Percentiles rank a stretch among this genome's conserved stretches.
Evolutionary conservation across 2,797 vertebrate genomes (phyloP).

Genomic region (Cyprinodon diabolis): DNA sequence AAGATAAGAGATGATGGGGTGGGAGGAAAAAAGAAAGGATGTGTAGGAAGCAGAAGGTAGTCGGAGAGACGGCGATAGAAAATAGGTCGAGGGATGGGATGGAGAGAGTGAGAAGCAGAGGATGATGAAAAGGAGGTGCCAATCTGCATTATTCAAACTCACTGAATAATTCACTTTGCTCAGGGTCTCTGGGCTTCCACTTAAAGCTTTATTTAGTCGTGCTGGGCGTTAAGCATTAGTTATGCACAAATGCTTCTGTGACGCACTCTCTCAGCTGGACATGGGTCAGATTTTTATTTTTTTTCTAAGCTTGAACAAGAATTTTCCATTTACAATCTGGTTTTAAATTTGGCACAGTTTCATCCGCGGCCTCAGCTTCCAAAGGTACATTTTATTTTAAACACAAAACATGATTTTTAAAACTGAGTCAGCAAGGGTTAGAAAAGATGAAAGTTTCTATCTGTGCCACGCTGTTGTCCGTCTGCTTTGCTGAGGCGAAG

Average conservation of each 20-base stretch:
- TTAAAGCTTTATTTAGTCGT: slow-evolving; percentile 78
- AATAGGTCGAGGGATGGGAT: slow-evolving; percentile 35
- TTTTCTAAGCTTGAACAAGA: slow-evolving; percentile 42
- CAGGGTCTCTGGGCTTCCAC: slow-evolving; percentile 66
- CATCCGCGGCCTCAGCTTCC: neutral
- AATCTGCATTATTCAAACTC: slow-evolving; percentile 82
- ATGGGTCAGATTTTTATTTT: slow-evolving; percentile 16
- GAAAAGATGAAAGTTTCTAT: neutral
- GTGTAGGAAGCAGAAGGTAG: slow-evolving; percentile 24
- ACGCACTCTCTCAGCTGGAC: slow-evolving; percentile 46
- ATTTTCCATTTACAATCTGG: slow-evolving; percentile 52
- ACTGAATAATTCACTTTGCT: slow-evolving; percentile 79
- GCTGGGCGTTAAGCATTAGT: slow-evolving; percentile 69
- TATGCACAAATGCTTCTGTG: slow-evolving; percentile 74
- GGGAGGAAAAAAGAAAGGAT: slow-evolving; percentile 40
- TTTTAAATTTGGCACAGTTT: slow-evolving; percentile 12
- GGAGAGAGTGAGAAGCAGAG: slow-evolving; percentile 12
- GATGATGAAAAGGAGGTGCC: slow-evolving; percentile 66
- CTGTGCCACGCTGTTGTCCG: neutral
- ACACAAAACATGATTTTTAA: neutral
- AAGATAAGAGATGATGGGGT: slow-evolving; percentile 37
- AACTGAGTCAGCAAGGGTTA: neutral
- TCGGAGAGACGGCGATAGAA: slow-evolving; percentile 28
- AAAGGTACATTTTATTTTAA: neutral
- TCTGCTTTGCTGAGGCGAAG: neutral